Conservation (phyloP, 64 coral and sea anemone genomes). For the Montipora cactus region DNA sequence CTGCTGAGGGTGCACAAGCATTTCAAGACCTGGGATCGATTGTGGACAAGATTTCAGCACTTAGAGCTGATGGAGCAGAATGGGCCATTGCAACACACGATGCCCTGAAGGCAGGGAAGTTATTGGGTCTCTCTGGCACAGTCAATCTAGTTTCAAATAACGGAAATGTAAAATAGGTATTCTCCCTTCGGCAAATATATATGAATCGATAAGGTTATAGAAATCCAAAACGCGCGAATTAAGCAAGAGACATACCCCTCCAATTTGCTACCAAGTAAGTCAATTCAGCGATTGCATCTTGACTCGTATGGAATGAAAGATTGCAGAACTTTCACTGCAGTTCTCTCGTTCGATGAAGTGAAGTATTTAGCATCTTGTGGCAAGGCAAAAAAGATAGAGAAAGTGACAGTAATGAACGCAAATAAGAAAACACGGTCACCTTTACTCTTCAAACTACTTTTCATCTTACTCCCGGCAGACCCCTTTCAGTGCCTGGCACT, state of each 20-base stretch:
- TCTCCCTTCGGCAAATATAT: neutral
- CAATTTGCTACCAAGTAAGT: neutral
- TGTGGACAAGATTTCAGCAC: neutral
- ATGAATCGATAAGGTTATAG: neutral
- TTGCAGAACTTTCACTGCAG: too few relatives aligned
- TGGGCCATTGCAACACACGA: neutral
- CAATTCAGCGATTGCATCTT: neutral
- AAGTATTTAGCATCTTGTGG: too few relatives aligned
- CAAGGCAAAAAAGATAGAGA: too few relatives aligned
- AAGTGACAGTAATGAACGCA: too few relatives aligned
- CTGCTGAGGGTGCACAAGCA: neutral
- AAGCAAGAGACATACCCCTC: neutral
- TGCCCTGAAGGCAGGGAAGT: neutral
- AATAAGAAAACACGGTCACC: too few relatives aligned
- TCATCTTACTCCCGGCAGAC: too few relatives aligned
- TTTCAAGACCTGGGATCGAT: neutral
- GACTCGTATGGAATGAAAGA: neutral
- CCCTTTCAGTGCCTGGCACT: too few relatives aligned
- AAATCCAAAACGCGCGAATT: neutral
- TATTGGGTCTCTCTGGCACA: neutral
- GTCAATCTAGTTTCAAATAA: neutral
- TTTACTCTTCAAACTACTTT: too few relatives aligned
- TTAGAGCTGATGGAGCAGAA: neutral
- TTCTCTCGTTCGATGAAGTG: too few relatives aligned
- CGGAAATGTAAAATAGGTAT: neutral